Base-by-base conservation (phyloP, 2,113 vertebrate genomes). In the Bucco capensis region DNA sequence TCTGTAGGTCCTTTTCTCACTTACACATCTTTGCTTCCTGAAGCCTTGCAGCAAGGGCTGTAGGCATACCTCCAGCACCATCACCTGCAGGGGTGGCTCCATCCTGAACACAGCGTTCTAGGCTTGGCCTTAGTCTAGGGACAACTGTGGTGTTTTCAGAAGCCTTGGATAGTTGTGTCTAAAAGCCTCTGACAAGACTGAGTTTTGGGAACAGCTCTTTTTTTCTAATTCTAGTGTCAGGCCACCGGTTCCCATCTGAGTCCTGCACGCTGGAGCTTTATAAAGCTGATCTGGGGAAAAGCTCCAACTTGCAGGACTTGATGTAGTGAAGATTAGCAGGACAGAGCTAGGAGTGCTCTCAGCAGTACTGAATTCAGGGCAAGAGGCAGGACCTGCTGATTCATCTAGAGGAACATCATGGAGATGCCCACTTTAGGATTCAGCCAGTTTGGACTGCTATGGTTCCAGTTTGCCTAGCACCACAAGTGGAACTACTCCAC, bases 211-310 rank as follows among this genome's bases (percentile, higher is more conserved):
- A 57, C 58, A 77, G 72, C 21, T 89, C 58, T 94, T 35, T 17
- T 38, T 58, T 83, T 73, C 78, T 77, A 83, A 88, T 92, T 92
- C 80, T 88, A 73, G 76, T 76, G 21, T 54, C 15, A 53, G 60
- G 47, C 70, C 6, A 4, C 66, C 66, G 78, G 74, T 67, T 93
- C 62, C 82, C 66, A 77, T 40, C 38, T 1, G 4, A 8, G 56
- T 85, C 70, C 70, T 30, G 47, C 90, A 89, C 81, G 88, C 56
- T 93, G 78, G 47, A 38, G 60, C 9, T 0, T 74, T 80, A n/a
- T n/a, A n/a, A n/a, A n/a, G n/a, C n/a, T n/a, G n/a, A n/a, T n/a
- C n/a, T n/a, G n/a, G n/a, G n/a, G n/a, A n/a, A n/a, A n/a, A n/a
- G n/a, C n/a, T n/a, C n/a, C n/a, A n/a, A n/a, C n/a, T n/a, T n/a